These are phyloP conservation scores for Tetragnatha versicolor DNA, from an alignment of 1,140 invertebrate species.

Conservation along the genomic window DNA sequence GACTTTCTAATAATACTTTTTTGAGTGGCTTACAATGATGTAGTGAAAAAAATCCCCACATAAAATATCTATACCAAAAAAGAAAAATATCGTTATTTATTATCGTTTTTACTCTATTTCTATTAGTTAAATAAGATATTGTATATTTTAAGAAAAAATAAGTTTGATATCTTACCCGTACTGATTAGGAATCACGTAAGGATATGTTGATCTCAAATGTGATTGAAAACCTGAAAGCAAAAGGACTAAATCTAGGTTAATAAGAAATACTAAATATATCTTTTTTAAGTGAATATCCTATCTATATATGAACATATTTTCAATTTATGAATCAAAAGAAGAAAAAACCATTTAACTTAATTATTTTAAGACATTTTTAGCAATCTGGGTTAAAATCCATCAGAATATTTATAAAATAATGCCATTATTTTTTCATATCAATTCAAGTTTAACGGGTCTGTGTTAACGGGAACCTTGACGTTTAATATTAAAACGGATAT, in stretches of 20 bases:
- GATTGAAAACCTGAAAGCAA: slow-evolving; percentile 47
- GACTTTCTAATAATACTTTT: too few species aligned
- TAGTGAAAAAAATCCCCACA: too few species aligned
- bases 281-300: background rate
- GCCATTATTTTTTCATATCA: background rate
- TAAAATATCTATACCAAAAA: too few species aligned
- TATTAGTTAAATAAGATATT: too few species aligned
- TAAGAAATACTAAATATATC: background rate
- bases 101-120: too few species aligned
- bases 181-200: slow-evolving; percentile 36
- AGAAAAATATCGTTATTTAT: too few species aligned
- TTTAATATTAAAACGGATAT: too few species aligned
- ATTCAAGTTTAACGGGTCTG: background rate
- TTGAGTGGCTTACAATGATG: too few species aligned
- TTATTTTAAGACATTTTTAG: background rate
- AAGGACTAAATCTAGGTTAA: slow-evolving; percentile 36
- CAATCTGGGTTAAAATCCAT: background rate
- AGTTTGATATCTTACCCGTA: slow-evolving; percentile 16
- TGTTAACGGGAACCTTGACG: background rate
- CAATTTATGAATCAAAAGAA: background rate
- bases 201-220: background rate
- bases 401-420: background rate
- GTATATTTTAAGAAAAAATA: too few species aligned
- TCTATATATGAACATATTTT: background rate
- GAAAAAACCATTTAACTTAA: background rate